A percentile compares a stretch with the other conserved stretches of the same genome.
These are phyloP conservation scores for Adineta ricciae DNA, from an alignment of 2,888 invertebrate species.

Conservation along the genomic window DNA sequence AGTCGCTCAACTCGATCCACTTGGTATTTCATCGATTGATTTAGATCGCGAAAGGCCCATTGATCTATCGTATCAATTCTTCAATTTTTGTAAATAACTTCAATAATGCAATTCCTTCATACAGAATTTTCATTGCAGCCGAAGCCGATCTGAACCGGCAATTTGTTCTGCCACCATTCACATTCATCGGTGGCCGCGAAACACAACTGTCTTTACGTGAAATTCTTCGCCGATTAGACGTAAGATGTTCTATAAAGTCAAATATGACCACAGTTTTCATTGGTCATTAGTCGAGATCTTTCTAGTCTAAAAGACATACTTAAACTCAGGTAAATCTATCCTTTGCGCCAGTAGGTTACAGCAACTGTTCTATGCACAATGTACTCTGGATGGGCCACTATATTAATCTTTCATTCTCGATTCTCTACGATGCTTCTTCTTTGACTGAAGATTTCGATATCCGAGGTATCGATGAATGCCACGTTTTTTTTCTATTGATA, in stretches of 20 bases:
- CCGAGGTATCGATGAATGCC: not conserved
- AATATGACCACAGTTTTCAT: no score
- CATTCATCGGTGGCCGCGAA: slow-evolving; percentile 73
- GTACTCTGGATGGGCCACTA: no score
- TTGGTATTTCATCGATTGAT: slow-evolving; percentile 57
- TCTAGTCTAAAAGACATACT: no score
- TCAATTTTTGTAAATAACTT: slow-evolving; percentile 61
- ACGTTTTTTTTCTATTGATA: not conserved
- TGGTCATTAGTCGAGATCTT: no score
- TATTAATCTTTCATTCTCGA: no score
- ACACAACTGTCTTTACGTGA: slow-evolving; percentile 75
- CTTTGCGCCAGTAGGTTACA: no score
- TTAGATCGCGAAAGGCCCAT: slow-evolving; percentile 59
- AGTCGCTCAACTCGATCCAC: slow-evolving; percentile 92
- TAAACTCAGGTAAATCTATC: no score
- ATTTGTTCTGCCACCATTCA: slow-evolving; percentile 89
- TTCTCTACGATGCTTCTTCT: no score
- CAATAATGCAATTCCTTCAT: no score
- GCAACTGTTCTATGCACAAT: no score
- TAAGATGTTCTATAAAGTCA: not conserved
- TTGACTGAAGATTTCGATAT: not conserved
- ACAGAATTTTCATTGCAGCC: slow-evolving; percentile 47
- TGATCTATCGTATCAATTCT: slow-evolving; percentile 85
- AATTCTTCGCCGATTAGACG: slow-evolving; percentile 72
- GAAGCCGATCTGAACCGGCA: slow-evolving; percentile 89